phyloP scores from a whole-genome alignment of 2,888 invertebrate species.

The Schrankia costaestrigalis region DNA sequence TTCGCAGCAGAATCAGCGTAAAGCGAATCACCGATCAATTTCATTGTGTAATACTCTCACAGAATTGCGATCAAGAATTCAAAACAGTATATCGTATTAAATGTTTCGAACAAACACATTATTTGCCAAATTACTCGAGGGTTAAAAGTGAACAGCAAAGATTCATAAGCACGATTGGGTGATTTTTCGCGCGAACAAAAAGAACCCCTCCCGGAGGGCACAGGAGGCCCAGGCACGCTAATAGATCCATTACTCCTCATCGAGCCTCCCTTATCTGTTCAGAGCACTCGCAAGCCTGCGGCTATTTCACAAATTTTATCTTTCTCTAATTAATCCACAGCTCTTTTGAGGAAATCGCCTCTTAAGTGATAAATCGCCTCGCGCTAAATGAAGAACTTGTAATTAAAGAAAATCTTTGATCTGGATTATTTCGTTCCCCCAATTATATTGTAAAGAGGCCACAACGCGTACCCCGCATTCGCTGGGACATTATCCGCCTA shows the following conservation, averaged over 20 bases:
- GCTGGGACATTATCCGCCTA: conserved; percentile 25
- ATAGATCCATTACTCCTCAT: conserved; percentile 69
- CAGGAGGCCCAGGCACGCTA: conserved; percentile 47
- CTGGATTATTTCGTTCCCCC: conserved; percentile 51
- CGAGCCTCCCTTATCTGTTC: conserved; percentile 62
- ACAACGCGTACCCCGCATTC: conserved; percentile 24
- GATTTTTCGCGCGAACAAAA: conserved; percentile 56
- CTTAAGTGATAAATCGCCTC: conserved; percentile 68
- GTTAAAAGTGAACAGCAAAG: conserved; percentile 47
- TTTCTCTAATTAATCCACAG: conserved; percentile 73
- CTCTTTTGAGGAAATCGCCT: conserved; percentile 64
- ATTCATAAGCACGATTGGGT: conserved; percentile 51
- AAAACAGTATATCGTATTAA: conserved; percentile 57
- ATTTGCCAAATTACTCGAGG: conserved; percentile 36
- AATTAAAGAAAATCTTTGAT: conserved; percentile 71
- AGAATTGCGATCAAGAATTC: conserved; percentile 32
- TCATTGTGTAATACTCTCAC: conserved; percentile 43
- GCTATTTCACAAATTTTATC: conserved; percentile 74
- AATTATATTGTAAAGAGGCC: conserved; percentile 33
- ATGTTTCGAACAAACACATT: conserved; percentile 54
- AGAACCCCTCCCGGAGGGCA: conserved; percentile 37
- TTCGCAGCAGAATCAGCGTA: conserved; percentile 40
- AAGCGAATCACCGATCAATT: conserved; percentile 48
- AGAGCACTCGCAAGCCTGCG: conserved; percentile 62
- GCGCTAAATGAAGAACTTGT: conserved; percentile 61